Percentiles rank a stretch among this genome's conserved stretches.
Conservation (phyloP, 2,113 vertebrate genomes). For the Phocoena phocoena region DNA sequence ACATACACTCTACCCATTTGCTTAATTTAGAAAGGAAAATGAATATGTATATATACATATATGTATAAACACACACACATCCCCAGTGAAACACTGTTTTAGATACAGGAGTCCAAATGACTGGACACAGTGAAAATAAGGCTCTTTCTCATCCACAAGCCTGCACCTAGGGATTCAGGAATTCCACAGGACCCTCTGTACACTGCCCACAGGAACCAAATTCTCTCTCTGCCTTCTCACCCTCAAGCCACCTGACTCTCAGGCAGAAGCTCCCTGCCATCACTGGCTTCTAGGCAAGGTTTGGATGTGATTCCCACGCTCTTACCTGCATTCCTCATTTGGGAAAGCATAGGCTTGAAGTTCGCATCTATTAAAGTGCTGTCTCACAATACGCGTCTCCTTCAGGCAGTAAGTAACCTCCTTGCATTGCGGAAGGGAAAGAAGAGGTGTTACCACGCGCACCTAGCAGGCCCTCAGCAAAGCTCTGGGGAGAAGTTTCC, state of each 20-base stretch:
- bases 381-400: not conserved
- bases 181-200: not conserved
- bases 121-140: not conserved
- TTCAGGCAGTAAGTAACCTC: not conserved
- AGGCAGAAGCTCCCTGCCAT: not conserved
- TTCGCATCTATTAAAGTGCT: accelerated
- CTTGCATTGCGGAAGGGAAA: not conserved
- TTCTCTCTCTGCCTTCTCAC: not conserved
- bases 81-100: not conserved
- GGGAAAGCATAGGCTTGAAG: not conserved
- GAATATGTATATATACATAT: not conserved
- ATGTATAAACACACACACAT: not conserved
- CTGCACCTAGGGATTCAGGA: not conserved
- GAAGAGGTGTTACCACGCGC: not conserved
- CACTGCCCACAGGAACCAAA: not conserved
- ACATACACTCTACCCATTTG: not conserved
- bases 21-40: not conserved
- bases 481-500: not conserved
- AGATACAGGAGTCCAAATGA: not conserved
- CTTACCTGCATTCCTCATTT: not conserved
- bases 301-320: accelerated
- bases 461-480: not conserved
- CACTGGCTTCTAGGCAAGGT: not conserved
- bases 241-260: not conserved
- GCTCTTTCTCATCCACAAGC: not conserved